These are phyloP conservation scores for Hylomyscus alleni DNA, from an alignment of 2,797 vertebrate species.

Conservation along the genomic window DNA sequence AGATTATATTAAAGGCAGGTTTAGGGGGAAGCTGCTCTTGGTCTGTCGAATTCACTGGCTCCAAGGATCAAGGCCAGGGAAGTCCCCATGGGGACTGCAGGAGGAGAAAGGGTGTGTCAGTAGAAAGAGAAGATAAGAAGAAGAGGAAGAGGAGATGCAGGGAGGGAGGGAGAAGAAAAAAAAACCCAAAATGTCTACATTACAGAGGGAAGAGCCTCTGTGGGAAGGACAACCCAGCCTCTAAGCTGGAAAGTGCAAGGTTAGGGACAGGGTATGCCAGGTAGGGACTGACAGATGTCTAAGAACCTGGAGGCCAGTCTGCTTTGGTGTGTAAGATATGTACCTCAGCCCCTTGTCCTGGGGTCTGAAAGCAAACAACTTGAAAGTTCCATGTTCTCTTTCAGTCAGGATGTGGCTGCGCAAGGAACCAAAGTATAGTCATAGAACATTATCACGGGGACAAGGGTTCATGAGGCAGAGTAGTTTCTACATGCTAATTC, in stretches of 20 bases:
- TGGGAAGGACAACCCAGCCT: too few species aligned
- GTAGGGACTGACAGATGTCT: background rate
- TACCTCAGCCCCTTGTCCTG: background rate
- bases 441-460: background rate
- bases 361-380: background rate
- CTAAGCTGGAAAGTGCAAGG: background rate
- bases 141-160: too few species aligned
- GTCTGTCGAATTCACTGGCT: background rate
- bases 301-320: background rate
- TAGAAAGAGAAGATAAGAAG: background rate
- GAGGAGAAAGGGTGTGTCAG: background rate
- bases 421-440: background rate
- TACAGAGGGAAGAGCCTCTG: background rate
- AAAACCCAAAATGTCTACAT: background rate
- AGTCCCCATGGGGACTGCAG: background rate
- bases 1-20: background rate
- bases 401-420: background rate
- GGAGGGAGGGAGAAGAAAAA: too few species aligned
- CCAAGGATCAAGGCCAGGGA: background rate
- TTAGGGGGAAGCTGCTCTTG: background rate
- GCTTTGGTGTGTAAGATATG: background rate
- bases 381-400: background rate
- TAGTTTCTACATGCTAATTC: background rate
- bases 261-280: background rate
- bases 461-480: background rate